Percentiles rank a stretch among this genome's conserved stretches.
Evolutionary conservation across 2,797 vertebrate genomes (phyloP).

Genomic region (Pseudochirops cupreus): DNA sequence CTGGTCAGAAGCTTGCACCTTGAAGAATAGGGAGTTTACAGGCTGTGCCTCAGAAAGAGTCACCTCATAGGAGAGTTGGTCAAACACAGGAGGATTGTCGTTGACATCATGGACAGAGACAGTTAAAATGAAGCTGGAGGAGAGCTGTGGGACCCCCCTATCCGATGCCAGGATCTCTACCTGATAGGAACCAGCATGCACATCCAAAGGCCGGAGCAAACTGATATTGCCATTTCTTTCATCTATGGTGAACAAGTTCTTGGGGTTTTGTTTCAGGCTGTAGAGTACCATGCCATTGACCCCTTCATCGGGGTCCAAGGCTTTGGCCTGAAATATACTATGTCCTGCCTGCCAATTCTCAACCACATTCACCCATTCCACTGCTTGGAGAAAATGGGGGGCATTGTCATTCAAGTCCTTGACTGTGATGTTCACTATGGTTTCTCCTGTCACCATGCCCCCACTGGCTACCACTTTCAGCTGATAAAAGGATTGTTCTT

Average conservation of each 20-base stretch:
- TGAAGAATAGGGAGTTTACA: conserved; percentile 98
- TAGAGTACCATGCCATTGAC: conserved; percentile 93
- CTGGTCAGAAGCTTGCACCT: conserved; percentile 94
- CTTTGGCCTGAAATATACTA: conserved; percentile 95
- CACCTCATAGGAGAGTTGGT: conserved; percentile 97
- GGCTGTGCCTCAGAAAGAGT: conserved; percentile 94
- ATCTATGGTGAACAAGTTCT: conserved; percentile 92
- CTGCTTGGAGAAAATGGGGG: conserved; percentile 92
- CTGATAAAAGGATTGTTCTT: conserved; percentile 95
- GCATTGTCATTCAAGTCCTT: conserved; percentile 98
- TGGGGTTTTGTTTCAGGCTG: conserved; percentile 95
- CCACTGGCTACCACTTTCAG: conserved; percentile 95
- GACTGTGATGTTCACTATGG: conserved; percentile 95
- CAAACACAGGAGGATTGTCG: conserved; percentile 95
- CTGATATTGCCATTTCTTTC: conserved; percentile 93
- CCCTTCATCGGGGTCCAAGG: conserved; percentile 95
- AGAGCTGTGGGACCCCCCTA: conserved; percentile 93
- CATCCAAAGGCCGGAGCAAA: conserved; percentile 91
- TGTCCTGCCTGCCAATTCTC: conserved; percentile 98
- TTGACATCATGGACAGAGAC: conserved; percentile 97
- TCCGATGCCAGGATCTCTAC: conserved; percentile 94
- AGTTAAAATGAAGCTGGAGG: conserved; percentile 92
- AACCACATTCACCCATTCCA: conserved; percentile 95
- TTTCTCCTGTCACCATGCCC: conserved; percentile 93
- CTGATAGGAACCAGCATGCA: conserved; percentile 94